Conservation (phyloP, 2,888 invertebrate genomes). For the Drosophila kokeensis region DNA sequence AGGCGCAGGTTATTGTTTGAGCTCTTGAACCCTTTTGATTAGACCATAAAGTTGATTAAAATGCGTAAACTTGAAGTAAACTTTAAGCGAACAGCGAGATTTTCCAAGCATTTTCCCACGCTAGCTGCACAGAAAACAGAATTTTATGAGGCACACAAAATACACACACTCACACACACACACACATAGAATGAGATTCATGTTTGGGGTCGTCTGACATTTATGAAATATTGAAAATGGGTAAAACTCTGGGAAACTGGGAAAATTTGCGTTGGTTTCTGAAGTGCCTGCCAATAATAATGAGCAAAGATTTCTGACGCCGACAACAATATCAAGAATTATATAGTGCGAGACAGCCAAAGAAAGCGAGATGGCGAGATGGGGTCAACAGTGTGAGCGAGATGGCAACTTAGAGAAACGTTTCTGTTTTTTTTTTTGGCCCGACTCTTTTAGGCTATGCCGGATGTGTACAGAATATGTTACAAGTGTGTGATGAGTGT, state of each 20-base stretch:
- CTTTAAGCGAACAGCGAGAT: conserved; percentile 15
- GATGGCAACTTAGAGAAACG: conserved; percentile 32
- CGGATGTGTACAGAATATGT: conserved; percentile 44
- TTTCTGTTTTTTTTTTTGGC: conserved; percentile 49
- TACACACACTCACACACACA: background rate
- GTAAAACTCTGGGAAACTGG: conserved; percentile 25
- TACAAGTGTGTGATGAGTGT: conserved; percentile 15
- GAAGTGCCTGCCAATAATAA: conserved; percentile 70
- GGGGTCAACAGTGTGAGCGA: conserved; percentile 18
- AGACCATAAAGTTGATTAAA: conserved; percentile 40
- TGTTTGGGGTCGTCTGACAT: conserved; percentile 15
- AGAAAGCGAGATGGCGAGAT: conserved; percentile 11
- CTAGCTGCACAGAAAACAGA: background rate
- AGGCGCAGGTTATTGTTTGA: conserved; percentile 38
- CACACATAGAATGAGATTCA: conserved; percentile 2
- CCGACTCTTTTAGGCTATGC: conserved; percentile 44
- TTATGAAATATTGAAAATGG: conserved; percentile 54
- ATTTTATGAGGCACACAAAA: background rate
- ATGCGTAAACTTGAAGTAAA: conserved; percentile 23
- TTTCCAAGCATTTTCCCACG: conserved; percentile 12
- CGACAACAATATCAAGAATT: conserved; percentile 64
- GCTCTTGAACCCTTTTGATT: conserved; percentile 42
- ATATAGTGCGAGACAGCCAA: conserved; percentile 34
- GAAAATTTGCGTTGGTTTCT: conserved; percentile 34
- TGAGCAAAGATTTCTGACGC: conserved; percentile 76